Conservation (phyloP, 2,888 invertebrate genomes). For the Dioctria rufipes region DNA sequence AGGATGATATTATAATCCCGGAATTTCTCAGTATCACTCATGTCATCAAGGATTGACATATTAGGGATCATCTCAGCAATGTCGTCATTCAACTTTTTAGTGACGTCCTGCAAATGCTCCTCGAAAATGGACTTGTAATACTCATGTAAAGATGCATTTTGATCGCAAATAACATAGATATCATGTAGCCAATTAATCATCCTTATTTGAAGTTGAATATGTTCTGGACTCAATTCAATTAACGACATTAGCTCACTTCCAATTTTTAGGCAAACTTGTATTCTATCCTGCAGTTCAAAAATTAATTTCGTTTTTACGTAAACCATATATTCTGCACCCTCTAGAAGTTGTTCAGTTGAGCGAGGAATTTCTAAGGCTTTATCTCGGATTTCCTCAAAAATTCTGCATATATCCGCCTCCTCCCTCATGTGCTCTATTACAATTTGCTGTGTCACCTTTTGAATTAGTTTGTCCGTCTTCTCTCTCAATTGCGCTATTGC, state of each 20-base stretch:
- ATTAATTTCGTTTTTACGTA: conserved; percentile 83
- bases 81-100: conserved; percentile 80
- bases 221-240: conserved; percentile 81
- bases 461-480: conserved; percentile 75
- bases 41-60: conserved; percentile 84
- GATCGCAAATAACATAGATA: conserved; percentile 86
- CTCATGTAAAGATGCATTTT: conserved; percentile 85
- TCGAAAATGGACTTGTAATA: conserved; percentile 88
- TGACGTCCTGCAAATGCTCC: conserved; percentile 80
- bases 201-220: conserved; percentile 84
- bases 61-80: conserved; percentile 82
- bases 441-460: conserved; percentile 77
- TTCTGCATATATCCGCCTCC: conserved; percentile 79
- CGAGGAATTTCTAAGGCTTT: conserved; percentile 82
- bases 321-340: conserved; percentile 85
- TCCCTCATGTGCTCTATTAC: conserved; percentile 77
- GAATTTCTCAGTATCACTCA: conserved; percentile 85
- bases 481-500: conserved; percentile 77
- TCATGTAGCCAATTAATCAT: conserved; percentile 88
- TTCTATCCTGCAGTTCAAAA: conserved; percentile 79
- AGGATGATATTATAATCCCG: conserved; percentile 85
- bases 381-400: conserved; percentile 80
- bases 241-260: conserved; percentile 83
- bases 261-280: conserved; percentile 76
- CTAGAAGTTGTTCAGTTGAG: conserved; percentile 86